Percentiles rank a stretch among this genome's conserved stretches.
phyloP scores from a whole-genome alignment of 1,140 invertebrate species.

The Neomicropteryx cornuta region DNA sequence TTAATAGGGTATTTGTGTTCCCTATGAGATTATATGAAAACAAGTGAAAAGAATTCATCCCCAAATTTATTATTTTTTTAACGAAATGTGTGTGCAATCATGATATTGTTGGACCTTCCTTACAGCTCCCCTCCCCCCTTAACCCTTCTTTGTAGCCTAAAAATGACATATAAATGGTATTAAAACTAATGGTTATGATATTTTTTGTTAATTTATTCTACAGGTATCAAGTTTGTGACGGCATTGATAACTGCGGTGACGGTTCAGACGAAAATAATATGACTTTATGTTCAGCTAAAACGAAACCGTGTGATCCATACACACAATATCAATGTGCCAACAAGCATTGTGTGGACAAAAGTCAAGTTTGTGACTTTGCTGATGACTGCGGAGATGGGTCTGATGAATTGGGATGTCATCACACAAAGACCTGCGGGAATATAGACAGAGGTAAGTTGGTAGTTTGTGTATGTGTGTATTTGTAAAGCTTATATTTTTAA shows the following conservation, averaged over 20 bases:
- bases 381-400: slow-evolving; percentile 78
- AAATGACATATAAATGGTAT: too few species aligned
- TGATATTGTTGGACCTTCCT: too few species aligned
- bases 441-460: slow-evolving; percentile 38
- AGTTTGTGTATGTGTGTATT: neutral
- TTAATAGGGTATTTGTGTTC: too few species aligned
- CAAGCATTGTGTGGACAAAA: slow-evolving; percentile 73
- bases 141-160: too few species aligned
- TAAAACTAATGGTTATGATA: too few species aligned
- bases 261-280: slow-evolving; percentile 89
- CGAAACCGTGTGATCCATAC: slow-evolving; percentile 60
- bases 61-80: too few species aligned
- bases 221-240: slow-evolving; percentile 59
- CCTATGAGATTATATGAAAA: too few species aligned
- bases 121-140: too few species aligned
- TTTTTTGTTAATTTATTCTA: too few species aligned
- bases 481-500: too few species aligned
- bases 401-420: slow-evolving; percentile 85
- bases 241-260: slow-evolving; percentile 85
- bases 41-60: too few species aligned
- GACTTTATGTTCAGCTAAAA: slow-evolving; percentile 65
- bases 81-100: too few species aligned
- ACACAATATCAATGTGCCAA: slow-evolving; percentile 84
- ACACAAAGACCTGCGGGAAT: slow-evolving; percentile 59
- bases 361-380: slow-evolving; percentile 71